Evolutionary conservation across 2,888 invertebrate species (phyloP).

Genomic region (Apoderus coryli): DNA sequence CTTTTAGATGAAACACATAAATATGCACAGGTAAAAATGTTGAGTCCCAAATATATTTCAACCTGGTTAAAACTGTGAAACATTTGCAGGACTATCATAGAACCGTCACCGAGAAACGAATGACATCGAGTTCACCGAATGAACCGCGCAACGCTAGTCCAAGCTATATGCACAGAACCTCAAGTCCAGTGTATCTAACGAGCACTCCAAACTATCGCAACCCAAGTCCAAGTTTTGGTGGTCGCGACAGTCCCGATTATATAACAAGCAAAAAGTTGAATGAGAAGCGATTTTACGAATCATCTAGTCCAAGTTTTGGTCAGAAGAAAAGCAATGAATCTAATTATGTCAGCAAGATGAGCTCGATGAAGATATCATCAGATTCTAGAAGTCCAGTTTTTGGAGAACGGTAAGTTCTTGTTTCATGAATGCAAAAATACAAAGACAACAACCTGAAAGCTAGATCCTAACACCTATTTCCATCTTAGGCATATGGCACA

Average conservation of each 20-base stretch:
- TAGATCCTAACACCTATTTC: too few relatives aligned
- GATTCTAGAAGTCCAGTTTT: constrained; percentile 28
- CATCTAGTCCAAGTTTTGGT: constrained; percentile 26
- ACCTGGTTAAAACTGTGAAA: too few relatives aligned
- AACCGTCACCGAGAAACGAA: constrained; percentile 24
- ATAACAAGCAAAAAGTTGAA: constrained; percentile 28
- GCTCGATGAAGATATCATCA: constrained; percentile 27
- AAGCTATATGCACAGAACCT: constrained; percentile 24
- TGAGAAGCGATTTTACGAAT: constrained; percentile 25
- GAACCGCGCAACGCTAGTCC: constrained; percentile 26
- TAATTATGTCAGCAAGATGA: constrained; percentile 27
- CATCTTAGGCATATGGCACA: too few relatives aligned
- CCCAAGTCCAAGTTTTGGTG: constrained; percentile 25
- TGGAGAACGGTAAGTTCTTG: constrained; percentile 23
- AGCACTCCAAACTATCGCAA: constrained; percentile 25
- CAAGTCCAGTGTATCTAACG: constrained; percentile 28
- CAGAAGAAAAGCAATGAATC: constrained; percentile 24
- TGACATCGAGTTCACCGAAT: constrained; percentile 25
- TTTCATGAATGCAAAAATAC: too few relatives aligned
- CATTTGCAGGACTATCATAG: constrained; percentile 26
- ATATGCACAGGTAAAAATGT: constrained; percentile 24
- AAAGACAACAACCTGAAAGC: too few relatives aligned
- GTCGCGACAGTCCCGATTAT: constrained; percentile 30
- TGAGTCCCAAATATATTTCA: too few relatives aligned
- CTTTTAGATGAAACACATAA: constrained; percentile 26